Evolutionary conservation across 1,140 invertebrate genomes (phyloP).

Genomic region (Hylaeus anthracinus): DNA sequence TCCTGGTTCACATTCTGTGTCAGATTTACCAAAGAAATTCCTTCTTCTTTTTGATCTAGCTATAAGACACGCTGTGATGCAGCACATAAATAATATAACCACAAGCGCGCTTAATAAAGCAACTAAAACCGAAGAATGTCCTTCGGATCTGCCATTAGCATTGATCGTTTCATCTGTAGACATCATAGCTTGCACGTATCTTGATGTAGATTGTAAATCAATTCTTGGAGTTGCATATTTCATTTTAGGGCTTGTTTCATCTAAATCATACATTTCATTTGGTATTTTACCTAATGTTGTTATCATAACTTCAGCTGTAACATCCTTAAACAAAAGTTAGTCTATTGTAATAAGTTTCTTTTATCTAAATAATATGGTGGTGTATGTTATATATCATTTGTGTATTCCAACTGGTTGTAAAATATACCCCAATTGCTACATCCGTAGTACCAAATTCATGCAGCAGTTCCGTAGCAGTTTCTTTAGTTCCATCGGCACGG

Average conservation of each 20-base stretch:
- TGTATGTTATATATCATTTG: neutral
- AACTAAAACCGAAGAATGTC: constrained; percentile 49
- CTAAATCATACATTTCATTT: constrained; percentile 66
- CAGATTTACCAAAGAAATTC: constrained; percentile 56
- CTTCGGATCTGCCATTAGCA: neutral
- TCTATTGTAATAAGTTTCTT: neutral
- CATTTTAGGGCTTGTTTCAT: constrained; percentile 31
- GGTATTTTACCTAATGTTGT: constrained; percentile 68
- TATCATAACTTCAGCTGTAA: constrained; percentile 64
- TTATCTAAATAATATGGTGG: neutral
- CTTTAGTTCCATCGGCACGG: neutral
- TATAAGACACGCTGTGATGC: constrained; percentile 65
- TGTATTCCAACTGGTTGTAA: neutral
- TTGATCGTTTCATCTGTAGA: constrained; percentile 16
- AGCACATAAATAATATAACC: constrained; percentile 70
- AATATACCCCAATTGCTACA: constrained; percentile 56
- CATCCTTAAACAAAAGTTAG: constrained; percentile 51
- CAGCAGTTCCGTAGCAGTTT: constrained; percentile 53
- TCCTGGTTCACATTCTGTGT: constrained; percentile 67
- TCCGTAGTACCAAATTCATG: constrained; percentile 61
- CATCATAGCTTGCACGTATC: constrained; percentile 1
- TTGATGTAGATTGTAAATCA: constrained; percentile 3
- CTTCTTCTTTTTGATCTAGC: constrained; percentile 65
- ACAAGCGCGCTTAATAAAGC: constrained; percentile 59
- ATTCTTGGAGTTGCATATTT: neutral